Percentiles rank a stretch among this genome's conserved stretches.
phyloP scores from a whole-genome alignment of 1,140 invertebrate genomes.

The Trachymyrmex cornetzi region DNA sequence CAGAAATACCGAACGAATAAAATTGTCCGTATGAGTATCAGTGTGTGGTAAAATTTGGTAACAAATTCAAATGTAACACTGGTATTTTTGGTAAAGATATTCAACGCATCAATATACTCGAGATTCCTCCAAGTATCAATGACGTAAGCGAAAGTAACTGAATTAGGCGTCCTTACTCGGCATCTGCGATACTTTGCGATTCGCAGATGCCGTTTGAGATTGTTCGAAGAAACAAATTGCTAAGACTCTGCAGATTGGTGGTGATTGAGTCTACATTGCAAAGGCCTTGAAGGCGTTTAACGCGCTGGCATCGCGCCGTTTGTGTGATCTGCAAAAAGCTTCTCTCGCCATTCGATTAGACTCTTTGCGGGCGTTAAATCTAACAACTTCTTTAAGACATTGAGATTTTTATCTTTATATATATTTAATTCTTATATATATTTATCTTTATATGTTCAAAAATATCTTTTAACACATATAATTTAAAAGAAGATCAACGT shows the following conservation, averaged over 20 bases:
- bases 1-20: not conserved
- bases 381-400: not conserved
- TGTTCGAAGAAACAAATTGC: slow-evolving; percentile 72
- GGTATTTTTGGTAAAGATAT: not conserved
- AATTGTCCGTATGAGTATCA: not conserved
- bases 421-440: not conserved
- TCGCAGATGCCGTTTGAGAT: slow-evolving; percentile 50
- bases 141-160: slow-evolving; percentile 6
- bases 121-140: not conserved
- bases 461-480: not conserved
- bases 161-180: slow-evolving; percentile 4
- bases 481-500: not conserved
- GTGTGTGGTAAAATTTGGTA: not conserved
- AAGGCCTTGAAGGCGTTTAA: slow-evolving; percentile 79
- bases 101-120: not conserved
- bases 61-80: not conserved
- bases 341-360: slow-evolving; percentile 53
- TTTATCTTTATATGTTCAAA: not conserved
- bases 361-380: not conserved
- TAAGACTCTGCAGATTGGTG: slow-evolving; percentile 78
- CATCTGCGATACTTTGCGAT: slow-evolving; percentile 14
- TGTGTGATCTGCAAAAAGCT: slow-evolving; percentile 40
- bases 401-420: not conserved
- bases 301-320: slow-evolving; percentile 60
- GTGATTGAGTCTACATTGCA: slow-evolving; percentile 82